Percentiles rank a stretch among this genome's conserved stretches.
Conservation (phyloP, 2,888 invertebrate genomes). For the Scelioninae gen. 1 region DNA sequence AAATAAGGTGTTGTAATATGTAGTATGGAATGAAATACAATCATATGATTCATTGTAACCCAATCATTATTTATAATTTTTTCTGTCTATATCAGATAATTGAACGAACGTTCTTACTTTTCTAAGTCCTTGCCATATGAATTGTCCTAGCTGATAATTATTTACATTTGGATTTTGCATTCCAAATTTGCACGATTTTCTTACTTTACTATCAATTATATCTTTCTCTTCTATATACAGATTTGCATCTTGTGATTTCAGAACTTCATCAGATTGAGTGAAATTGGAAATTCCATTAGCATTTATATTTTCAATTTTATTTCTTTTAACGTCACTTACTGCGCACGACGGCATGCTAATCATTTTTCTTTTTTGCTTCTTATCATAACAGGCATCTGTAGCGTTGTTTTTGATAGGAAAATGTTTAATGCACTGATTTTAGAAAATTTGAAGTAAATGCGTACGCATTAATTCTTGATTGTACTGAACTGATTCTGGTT, state of each 20-base stretch:
- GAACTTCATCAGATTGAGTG: not conserved
- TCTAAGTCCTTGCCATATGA: not conserved
- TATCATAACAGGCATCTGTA: not conserved
- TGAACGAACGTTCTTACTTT: not conserved
- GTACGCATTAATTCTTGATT: not conserved
- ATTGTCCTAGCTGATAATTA: conserved; percentile 1
- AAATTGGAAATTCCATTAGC: not conserved
- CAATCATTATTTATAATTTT: conserved; percentile 1
- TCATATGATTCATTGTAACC: conserved; percentile 6
- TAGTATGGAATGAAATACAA: conserved; percentile 21
- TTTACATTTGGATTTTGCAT: conserved; percentile 10
- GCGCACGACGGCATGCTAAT: not conserved
- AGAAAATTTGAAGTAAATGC: not conserved
- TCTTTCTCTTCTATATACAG: not conserved
- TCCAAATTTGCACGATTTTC: not conserved
- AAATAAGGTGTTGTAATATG: conserved; percentile 24
- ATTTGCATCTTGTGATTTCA: not conserved
- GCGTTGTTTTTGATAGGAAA: not conserved
- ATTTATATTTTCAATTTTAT: not conserved
- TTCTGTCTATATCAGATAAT: not conserved
- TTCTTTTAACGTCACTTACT: not conserved
- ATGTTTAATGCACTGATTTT: conserved; percentile 7
- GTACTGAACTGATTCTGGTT: conserved; percentile 28
- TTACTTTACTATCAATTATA: not conserved
- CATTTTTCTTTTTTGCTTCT: conserved; percentile 1